Base-by-base conservation (phyloP, 2,888 invertebrate species). In the Synanthedon vespiformis region DNA sequence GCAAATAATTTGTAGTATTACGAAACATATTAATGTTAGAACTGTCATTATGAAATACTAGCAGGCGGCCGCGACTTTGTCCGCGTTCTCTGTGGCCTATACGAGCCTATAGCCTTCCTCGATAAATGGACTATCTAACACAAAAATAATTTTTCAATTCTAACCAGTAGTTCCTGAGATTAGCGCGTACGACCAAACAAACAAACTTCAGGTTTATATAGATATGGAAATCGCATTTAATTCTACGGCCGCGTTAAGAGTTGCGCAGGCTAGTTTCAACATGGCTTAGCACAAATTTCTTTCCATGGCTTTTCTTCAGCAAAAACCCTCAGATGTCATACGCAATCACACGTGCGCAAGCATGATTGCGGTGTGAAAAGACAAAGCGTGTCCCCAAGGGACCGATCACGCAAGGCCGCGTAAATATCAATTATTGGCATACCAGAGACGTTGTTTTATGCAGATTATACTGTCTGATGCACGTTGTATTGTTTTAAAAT, bases 331-430 rank as follows among this genome's bases (percentile, higher is more conserved):
- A 49, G 60, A 64, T 63, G 65, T 58, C 59, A 67, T 58, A 60
- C 53, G 54, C 67, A 72, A 71, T 68, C 66, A 64, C 61, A 68
- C 60, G 65, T 65, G 61, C 65, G 59, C 60, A 52, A 61, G 56
- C 56, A 57, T 58, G 55, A 58, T 55, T 57, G 58, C 55, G 54
- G 58, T 53, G 61, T 57, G 52, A 53, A 52, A 55, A 67, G 64
- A 78, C 74, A 73, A 78, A 74, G 73, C 64, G 13, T 44, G 72
- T 72, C 70, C 68, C 67, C 68, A 62, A 59, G 76, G 70, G 79
- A 75, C 72, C 70, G 65, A 79, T 75, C 79, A 79, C 77, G 80
- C 80, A 63, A 83, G 77, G 74, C 58, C 71, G 65, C 55, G 54
- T 62, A 63, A 67, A 72, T 63, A 65, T 70, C 67, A 76, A 74